Conservation (phyloP, 2,113 vertebrate genomes). For the Lagopus leucura region DNA sequence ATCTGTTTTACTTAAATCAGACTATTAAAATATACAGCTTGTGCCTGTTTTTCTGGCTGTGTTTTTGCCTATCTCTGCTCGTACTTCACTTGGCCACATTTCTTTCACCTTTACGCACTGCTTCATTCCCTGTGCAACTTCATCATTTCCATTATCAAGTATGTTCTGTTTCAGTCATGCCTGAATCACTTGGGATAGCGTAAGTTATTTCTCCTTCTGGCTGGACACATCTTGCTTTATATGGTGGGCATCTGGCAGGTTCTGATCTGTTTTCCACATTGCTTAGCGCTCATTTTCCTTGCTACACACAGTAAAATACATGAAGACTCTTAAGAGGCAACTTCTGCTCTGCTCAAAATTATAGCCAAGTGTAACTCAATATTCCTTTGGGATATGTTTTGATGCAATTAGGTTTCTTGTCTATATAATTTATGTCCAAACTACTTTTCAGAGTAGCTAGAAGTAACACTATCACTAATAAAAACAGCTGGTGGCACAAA, state of each 20-base stretch:
- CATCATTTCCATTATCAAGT: background rate
- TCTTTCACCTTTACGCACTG: background rate
- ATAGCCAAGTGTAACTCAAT: background rate
- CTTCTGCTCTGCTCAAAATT: background rate
- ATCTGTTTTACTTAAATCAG: constrained; percentile 11
- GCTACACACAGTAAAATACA: background rate
- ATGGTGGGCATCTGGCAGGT: background rate
- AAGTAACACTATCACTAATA: background rate
- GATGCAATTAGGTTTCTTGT: background rate
- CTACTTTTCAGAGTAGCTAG: background rate
- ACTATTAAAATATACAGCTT: constrained; percentile 25
- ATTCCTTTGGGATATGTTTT: background rate
- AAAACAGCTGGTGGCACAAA: background rate
- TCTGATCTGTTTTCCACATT: background rate
- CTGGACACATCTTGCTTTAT: background rate
- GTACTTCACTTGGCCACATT: background rate
- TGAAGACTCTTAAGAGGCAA: background rate
- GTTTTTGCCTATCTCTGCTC: background rate
- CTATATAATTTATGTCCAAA: background rate
- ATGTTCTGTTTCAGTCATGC: background rate
- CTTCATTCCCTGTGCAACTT: background rate
- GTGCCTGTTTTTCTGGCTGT: constrained; percentile 26
- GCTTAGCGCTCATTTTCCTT: background rate
- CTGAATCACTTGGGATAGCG: background rate
- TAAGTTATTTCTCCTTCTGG: background rate